These are phyloP conservation scores for Masticophis lateralis DNA, from an alignment of 2,797 vertebrate species.

Conservation along the genomic window DNA sequence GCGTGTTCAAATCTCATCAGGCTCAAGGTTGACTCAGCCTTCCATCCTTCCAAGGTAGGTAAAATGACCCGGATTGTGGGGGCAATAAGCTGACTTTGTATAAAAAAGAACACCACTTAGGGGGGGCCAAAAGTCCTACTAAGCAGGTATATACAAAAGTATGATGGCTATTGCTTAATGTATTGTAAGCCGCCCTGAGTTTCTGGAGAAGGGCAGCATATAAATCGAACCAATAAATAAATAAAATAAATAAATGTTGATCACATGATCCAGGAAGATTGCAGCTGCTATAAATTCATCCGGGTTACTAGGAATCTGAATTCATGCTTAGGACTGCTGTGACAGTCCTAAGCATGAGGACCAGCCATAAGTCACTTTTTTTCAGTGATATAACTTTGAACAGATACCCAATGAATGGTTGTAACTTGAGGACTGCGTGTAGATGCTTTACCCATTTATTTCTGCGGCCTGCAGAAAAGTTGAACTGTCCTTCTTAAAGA, in stretches of 20 bases:
- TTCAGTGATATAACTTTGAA: neutral
- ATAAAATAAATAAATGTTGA: neutral
- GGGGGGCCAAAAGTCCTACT: too few species aligned
- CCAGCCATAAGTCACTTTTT: neutral
- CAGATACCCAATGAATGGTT: neutral
- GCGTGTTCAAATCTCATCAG: too few species aligned
- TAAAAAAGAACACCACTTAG: too few species aligned
- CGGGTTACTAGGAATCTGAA: neutral
- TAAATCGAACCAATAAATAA: too few species aligned
- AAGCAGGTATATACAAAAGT: too few species aligned
- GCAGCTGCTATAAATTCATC: neutral
- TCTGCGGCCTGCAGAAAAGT: neutral
- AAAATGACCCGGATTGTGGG: too few species aligned
- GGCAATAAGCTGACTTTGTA: too few species aligned
- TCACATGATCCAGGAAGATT: neutral
- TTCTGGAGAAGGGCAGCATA: too few species aligned
- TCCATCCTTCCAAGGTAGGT: too few species aligned
- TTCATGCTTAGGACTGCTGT: neutral
- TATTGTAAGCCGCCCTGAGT: too few species aligned
- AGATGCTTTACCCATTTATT: neutral
- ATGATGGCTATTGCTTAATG: too few species aligned
- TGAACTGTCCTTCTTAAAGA: neutral
- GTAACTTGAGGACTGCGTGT: neutral
- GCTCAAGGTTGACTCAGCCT: too few species aligned
- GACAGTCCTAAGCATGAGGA: neutral